Conservation (phyloP, 2,888 invertebrate genomes). For the Tyria jacobaeae region DNA sequence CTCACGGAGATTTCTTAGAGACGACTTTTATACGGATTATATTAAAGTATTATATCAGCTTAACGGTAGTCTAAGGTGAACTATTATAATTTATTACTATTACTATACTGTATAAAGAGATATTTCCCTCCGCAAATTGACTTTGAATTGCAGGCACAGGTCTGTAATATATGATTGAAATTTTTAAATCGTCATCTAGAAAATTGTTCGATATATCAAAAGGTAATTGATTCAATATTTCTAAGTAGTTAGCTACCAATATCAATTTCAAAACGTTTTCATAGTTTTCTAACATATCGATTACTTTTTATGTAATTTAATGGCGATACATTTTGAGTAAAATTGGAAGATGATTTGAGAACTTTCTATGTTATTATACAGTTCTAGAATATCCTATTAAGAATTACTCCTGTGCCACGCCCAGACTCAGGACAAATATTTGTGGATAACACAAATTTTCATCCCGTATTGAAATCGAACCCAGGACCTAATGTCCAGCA, state of each 20-base stretch:
- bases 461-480: no score
- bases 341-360: slow-evolving; percentile 1
- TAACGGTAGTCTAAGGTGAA: no score
- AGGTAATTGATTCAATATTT: slow-evolving; percentile 3
- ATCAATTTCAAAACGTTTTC: not conserved
- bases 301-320: slow-evolving; percentile 1
- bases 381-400: no score
- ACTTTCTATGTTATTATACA: no score
- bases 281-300: not conserved
- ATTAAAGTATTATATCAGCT: no score
- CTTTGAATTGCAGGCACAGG: slow-evolving; percentile 10
- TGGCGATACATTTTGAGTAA: not conserved
- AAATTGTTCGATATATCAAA: slow-evolving; percentile 1
- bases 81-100: slow-evolving; percentile 1
- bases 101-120: no score
- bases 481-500: no score
- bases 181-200: slow-evolving; percentile 2
- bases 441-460: no score
- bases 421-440: no score
- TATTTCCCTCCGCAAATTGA: slow-evolving; percentile 12
- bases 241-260: slow-evolving; percentile 2
- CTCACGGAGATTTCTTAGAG: no score
- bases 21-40: no score
- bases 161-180: not conserved
- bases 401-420: no score